Evolutionary conservation across 2,113 vertebrate species (phyloP).

Genomic region (Numenius arquata): DNA sequence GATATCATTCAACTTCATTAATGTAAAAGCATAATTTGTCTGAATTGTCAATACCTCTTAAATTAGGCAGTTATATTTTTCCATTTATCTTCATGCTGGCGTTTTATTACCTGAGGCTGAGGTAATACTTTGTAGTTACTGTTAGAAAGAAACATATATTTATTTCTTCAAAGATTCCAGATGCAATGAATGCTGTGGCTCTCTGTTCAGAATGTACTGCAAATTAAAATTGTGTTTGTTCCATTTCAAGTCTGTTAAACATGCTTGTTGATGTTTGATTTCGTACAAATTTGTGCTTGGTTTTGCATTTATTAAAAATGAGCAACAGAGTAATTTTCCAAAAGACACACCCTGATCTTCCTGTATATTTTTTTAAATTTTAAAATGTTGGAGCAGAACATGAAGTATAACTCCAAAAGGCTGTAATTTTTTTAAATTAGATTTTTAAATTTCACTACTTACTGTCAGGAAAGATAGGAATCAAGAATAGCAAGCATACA

Average conservation of each 20-base stretch:
- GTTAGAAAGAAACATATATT: not conserved
- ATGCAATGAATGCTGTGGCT: not conserved
- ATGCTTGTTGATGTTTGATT: not conserved
- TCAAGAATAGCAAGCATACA: not conserved
- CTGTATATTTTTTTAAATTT: not conserved
- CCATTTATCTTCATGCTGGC: not conserved
- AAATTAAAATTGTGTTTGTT: not conserved
- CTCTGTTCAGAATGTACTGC: not conserved
- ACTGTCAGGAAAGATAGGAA: not conserved
- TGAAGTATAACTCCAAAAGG: not conserved
- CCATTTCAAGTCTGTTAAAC: not conserved
- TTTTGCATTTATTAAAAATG: not conserved
- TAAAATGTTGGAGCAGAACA: not conserved
- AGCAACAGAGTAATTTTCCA: not conserved
- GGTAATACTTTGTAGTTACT: not conserved
- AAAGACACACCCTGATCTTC: not conserved
- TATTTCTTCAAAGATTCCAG: not conserved
- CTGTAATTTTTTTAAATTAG: not conserved
- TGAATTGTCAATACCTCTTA: not conserved
- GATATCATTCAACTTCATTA: not conserved
- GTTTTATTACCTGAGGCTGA: not conserved
- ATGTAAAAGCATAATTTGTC: not conserved
- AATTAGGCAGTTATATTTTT: not conserved
- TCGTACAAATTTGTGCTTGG: not conserved
- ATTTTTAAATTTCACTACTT: not conserved